Base-by-base conservation (phyloP, 2,113 vertebrate genomes). In the Tupaia tana region DNA sequence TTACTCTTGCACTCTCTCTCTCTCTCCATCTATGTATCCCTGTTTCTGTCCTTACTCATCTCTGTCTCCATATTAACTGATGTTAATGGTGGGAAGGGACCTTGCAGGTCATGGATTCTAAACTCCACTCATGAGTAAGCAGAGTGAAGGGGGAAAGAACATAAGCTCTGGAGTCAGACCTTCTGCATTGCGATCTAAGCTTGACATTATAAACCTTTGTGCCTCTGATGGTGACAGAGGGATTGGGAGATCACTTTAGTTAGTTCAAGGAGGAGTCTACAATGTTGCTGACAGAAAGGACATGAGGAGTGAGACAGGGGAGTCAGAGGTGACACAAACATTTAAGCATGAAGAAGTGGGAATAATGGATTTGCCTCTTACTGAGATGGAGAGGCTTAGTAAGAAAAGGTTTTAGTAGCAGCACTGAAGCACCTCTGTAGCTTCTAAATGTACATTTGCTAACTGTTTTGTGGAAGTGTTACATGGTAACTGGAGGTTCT, bases 1-100 rank as follows among this genome's bases (percentile, higher is more conserved):
- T 86, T 0, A 0, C 16, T 6, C 2, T 67, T 7, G 1, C 56
- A 1, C 43, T 43, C 43, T 43, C 43, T 43, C 43, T 25, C 24
- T 61, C 56, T 93, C 24, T 58, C 67, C 6, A 4, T 73, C 66
- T 20, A 3, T 34, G 13, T 22, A 20, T 80, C n/a, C 12, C 6
- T 4, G 20, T 52, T 31, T 22, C 74, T 10, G 3, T 69, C 80
- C 82, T 54, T 8, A 25, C 18, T 22, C 1, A 4, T 77, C 70
- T 70, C 63, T 91, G 34, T 24, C 6, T 61, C 83, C 13, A 0
- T 71, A 10, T 25, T 22, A 15, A 5, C 66, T 27, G 43, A 5
- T 27, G 59, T 79, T 66, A n/a, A 31, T 14, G 14, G 20, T 12
- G 8, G 16, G 29, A 1, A 1, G 90, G 15, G 1, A 6, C 22